Evolutionary conservation across 2,113 vertebrate species (phyloP).

Genomic region (Chionis minor): DNA sequence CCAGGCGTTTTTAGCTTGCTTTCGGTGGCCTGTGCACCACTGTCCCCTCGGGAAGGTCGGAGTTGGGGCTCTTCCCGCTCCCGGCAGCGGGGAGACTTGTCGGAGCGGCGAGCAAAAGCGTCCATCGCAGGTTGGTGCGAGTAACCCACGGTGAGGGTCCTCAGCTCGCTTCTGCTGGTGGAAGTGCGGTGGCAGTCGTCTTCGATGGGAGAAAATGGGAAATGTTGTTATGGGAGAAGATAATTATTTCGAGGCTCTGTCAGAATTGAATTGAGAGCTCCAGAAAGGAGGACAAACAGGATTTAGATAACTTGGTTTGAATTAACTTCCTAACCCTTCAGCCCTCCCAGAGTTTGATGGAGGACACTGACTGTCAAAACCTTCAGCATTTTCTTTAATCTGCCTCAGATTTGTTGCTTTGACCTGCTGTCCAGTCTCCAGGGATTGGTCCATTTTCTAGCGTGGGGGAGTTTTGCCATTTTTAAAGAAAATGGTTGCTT

Average conservation of each 20-base stretch:
- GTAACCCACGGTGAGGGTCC: not conserved
- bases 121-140: not conserved
- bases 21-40: rapidly evolving
- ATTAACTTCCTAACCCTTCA: not conserved
- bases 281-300: conserved; percentile 38
- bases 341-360: not conserved
- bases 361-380: not conserved
- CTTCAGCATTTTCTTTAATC: not conserved
- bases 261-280: conserved; percentile 48
- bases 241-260: conserved; percentile 50
- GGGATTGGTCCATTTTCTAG: not conserved
- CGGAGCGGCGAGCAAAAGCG: not conserved
- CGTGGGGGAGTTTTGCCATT: not conserved
- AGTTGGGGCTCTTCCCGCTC: not conserved
- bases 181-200: not conserved
- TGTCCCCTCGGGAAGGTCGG: not conserved
- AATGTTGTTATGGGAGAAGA: conserved; percentile 46
- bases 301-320: not conserved
- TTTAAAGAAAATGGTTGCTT: not conserved
- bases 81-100: not conserved
- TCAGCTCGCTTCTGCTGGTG: not conserved
- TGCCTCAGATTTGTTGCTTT: not conserved
- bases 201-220: conserved; percentile 30
- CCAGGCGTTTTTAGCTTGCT: not conserved
- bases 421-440: not conserved